These are phyloP conservation scores for Conus ventricosus DNA, from an alignment of 1,140 invertebrate species.

Conservation along the genomic window DNA sequence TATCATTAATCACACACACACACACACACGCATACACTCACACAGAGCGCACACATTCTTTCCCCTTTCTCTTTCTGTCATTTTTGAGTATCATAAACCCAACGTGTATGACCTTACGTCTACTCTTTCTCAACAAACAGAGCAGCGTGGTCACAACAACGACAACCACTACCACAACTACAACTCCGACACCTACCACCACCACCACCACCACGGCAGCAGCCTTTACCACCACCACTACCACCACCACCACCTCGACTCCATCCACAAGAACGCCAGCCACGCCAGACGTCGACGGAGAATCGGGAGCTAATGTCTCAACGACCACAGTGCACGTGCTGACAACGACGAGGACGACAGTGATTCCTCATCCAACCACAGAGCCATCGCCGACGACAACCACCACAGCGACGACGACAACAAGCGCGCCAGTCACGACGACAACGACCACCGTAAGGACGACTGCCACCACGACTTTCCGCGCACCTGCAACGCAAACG, in stretches of 20 bases:
- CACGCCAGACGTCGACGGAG: not conserved
- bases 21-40: too few species aligned
- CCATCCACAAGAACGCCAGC: not conserved
- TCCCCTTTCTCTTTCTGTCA: too few species aligned
- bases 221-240: not conserved
- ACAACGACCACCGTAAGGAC: not conserved
- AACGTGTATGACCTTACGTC: too few species aligned
- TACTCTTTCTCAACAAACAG: not conserved
- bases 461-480: not conserved
- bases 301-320: not conserved
- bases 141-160: conserved; percentile 7
- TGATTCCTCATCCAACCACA: not conserved
- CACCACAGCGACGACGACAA: not conserved
- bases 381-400: conserved; percentile 8
- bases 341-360: not conserved
- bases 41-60: too few species aligned
- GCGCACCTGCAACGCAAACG: not conserved
- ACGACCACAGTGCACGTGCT: not conserved
- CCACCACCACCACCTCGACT: not conserved
- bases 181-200: not conserved
- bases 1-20: too few species aligned
- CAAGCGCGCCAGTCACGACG: not conserved
- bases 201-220: not conserved
- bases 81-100: too few species aligned
- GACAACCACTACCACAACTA: conserved; percentile 12